A percentile compares a stretch with the other conserved stretches of the same genome.
Evolutionary conservation across 2,113 vertebrate species (phyloP).

Genomic region (Nyctibius bracteatus): DNA sequence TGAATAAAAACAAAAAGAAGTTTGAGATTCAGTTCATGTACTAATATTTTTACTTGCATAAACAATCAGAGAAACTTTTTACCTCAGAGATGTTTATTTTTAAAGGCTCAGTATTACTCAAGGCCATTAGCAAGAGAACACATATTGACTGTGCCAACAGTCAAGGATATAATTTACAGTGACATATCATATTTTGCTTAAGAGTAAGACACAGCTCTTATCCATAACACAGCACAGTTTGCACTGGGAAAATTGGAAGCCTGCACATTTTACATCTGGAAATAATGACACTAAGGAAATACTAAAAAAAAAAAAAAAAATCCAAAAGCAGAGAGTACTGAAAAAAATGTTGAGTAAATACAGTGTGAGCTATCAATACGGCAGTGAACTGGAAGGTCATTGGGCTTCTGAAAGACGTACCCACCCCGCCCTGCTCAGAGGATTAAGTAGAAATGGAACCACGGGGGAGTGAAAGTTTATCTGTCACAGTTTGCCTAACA

Average conservation of each 20-base stretch:
- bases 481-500: background rate
- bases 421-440: rapidly evolving
- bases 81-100: background rate
- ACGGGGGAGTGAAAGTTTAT: background rate
- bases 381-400: background rate
- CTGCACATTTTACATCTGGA: background rate
- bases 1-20: constrained; percentile 48
- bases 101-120: background rate
- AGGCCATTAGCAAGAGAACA: background rate
- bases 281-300: background rate
- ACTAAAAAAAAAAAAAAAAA: too few species aligned
- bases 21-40: background rate
- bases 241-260: background rate
- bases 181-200: background rate
- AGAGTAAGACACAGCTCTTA: background rate
- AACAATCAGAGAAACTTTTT: background rate
- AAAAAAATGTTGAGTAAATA: background rate
- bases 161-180: background rate
- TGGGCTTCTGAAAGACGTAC: background rate
- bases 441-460: background rate
- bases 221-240: background rate
- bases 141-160: background rate
- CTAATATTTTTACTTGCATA: background rate
- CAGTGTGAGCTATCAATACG: background rate
- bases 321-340: background rate